Conservation (phyloP, 1,140 invertebrate species). For the Catajapyx aquilonaris region DNA sequence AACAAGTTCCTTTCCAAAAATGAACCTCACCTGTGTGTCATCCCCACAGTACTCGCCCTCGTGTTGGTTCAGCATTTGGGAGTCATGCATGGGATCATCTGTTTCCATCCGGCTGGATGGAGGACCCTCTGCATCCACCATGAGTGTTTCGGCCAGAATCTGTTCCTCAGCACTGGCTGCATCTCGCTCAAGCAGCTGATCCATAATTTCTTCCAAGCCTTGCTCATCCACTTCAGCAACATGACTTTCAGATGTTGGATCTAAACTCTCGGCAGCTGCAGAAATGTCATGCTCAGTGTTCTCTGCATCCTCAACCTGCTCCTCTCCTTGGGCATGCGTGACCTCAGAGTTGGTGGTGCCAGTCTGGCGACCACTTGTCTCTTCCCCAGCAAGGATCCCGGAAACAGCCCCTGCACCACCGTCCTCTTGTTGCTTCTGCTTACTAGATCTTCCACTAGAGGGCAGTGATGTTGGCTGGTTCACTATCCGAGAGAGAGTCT, state of each 20-base stretch:
- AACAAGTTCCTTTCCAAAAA: too few species aligned
- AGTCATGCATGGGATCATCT: constrained; percentile 14
- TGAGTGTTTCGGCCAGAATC: constrained; percentile 18
- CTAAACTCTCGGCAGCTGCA: constrained; percentile 31
- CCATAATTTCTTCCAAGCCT: constrained; percentile 43
- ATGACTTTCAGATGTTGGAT: constrained; percentile 28
- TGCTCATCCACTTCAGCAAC: constrained; percentile 28
- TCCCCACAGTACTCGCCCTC: constrained; percentile 7
- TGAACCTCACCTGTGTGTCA: constrained; percentile 7
- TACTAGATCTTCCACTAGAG: background rate
- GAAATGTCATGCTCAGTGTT: constrained; percentile 43
- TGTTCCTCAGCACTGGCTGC: constrained; percentile 12
- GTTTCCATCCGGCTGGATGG: constrained; percentile 14
- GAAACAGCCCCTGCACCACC: constrained; percentile 7
- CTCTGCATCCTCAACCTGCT: constrained; percentile 38
- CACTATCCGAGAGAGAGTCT: constrained; percentile 56
- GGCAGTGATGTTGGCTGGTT: constrained; percentile 30
- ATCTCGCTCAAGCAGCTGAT: constrained; percentile 37
- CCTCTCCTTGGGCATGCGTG: constrained; percentile 36
- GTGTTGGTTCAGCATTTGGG: constrained; percentile 12
- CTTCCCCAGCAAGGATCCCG: constrained; percentile 20
- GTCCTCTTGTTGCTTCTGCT: constrained; percentile 9
- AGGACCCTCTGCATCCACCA: constrained; percentile 15
- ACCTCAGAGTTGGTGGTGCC: constrained; percentile 33
- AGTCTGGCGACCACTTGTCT: constrained; percentile 10